Base-by-base conservation (phyloP, 2,113 vertebrate genomes). In the Menura novaehollandiae region DNA sequence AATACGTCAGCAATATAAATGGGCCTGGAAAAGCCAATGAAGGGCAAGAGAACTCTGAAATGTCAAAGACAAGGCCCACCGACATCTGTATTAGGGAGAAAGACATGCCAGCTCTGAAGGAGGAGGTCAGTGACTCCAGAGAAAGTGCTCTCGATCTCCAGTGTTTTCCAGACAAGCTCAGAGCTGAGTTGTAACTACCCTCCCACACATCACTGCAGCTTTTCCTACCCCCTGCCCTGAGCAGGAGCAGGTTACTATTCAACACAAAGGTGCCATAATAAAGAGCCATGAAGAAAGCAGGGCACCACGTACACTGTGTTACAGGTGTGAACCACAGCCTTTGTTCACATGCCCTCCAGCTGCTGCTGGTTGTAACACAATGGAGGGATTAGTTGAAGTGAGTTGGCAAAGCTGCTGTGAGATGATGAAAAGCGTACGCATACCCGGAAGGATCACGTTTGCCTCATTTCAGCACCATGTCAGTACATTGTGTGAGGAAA, bases 331-430 rank as follows among this genome's bases (percentile, higher is more conserved):
- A 74, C 78, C 66, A 41, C 4, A 72, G 87, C 74, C 53, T 96
- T 96, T 92, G 89, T 87, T 92, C 94, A 75, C 66, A 91, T 89
- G 87, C 87, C 93, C 93, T 97, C 81, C 91, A 96, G 96, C 91
- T 93, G 89, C 84, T 94, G 84, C 84, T 73, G 47, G 87, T 75
- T 89, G 30, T 26, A 95, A 95, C 64, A 96, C 93, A 92, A 95
- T 60, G 71, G 71, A 93, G 62, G 91, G 91, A 96, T 97, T 95
- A 96, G 91, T 6, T 62, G 56, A 58, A 95, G 74, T 53, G 73
- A 75, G 59, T 8, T 97, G 94, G 80, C 91, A 91, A 77, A 92
- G 91, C 52, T 91, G 82, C 69, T 59, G 15, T 47, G 60, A 80
- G 84, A 87, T 73, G 91, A 94, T 92, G 89, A 93, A 92, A 95